A percentile compares a stretch with the other conserved stretches of the same genome.
Conservation (phyloP, 1,140 invertebrate genomes). For the Pseudachorutes palmiensis region DNA sequence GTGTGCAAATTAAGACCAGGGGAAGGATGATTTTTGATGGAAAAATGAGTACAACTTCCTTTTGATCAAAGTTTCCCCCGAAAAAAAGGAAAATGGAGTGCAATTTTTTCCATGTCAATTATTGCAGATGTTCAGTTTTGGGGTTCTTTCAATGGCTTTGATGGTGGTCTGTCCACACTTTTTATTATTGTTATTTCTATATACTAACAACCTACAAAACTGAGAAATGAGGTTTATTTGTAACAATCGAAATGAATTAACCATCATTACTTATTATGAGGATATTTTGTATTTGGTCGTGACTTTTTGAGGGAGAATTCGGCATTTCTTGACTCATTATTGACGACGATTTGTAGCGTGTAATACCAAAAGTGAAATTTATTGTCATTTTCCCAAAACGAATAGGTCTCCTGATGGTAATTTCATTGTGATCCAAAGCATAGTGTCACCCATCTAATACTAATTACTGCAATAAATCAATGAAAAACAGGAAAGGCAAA, state of each 20-base stretch:
- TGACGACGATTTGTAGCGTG: no score
- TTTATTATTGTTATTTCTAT: neutral
- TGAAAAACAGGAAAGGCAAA: no score
- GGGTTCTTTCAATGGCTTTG: neutral
- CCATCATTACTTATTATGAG: neutral
- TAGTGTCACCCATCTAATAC: no score
- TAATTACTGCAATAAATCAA: no score
- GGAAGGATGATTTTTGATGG: no score
- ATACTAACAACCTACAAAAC: neutral
- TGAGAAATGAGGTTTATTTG: neutral
- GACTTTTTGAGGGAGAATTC: neutral
- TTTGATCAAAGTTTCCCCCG: neutral
- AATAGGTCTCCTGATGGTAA: neutral
- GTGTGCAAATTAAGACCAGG: no score
- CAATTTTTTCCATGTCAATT: neutral
- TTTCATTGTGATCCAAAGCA: neutral
- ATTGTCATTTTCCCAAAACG: no score
- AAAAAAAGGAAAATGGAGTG: neutral
- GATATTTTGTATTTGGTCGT: neutral
- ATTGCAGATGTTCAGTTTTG: conserved; percentile 4
- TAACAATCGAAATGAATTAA: conserved; percentile 7
- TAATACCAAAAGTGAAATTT: no score
- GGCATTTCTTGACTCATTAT: neutral
- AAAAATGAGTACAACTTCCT: no score
- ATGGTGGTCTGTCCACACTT: neutral